These are phyloP conservation scores for Drosophila nigrodunni DNA, from an alignment of 1,140 invertebrate genomes.

Conservation along the genomic window DNA sequence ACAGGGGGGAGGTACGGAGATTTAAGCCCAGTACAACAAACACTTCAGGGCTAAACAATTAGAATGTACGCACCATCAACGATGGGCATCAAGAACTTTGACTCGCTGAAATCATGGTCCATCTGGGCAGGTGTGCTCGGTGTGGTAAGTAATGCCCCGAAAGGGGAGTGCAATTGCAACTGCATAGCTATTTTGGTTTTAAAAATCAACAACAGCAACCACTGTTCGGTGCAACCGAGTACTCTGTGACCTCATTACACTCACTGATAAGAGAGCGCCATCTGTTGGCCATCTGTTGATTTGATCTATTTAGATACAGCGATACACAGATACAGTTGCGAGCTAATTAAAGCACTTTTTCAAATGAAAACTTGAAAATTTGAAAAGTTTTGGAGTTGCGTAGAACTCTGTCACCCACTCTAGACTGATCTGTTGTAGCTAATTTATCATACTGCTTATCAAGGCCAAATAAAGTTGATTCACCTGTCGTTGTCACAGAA, in stretches of 20 bases:
- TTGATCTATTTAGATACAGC: too few relatives aligned
- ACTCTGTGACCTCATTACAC: slow-evolving; percentile 47
- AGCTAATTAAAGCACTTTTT: slow-evolving; percentile 2
- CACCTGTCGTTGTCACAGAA: slow-evolving; percentile 1
- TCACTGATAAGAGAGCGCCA: slow-evolving; percentile 18
- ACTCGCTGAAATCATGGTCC: slow-evolving; percentile 46
- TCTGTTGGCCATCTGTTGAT: slow-evolving; percentile 23
- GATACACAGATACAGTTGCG: slow-evolving; percentile 3
- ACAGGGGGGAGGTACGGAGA: slow-evolving; percentile 35
- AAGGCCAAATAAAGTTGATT: slow-evolving; percentile 8
- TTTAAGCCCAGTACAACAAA: not conserved
- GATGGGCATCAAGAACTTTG: slow-evolving; percentile 62
- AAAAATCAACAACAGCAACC: not conserved
- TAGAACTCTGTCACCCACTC: not conserved
- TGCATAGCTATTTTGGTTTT: not conserved
- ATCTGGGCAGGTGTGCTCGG: slow-evolving; percentile 69
- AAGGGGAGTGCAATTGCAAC: not conserved
- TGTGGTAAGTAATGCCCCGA: slow-evolving; percentile 60
- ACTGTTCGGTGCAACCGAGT: not conserved
- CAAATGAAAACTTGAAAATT: not conserved
- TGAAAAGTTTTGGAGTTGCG: not conserved
- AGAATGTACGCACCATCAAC: slow-evolving; percentile 58
- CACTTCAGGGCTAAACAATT: slow-evolving; percentile 8
- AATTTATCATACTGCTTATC: slow-evolving; percentile 24
- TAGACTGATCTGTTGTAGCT: slow-evolving; percentile 18